Conservation (phyloP, 2,888 invertebrate species). For the Lasioglossum oenotherae region DNA sequence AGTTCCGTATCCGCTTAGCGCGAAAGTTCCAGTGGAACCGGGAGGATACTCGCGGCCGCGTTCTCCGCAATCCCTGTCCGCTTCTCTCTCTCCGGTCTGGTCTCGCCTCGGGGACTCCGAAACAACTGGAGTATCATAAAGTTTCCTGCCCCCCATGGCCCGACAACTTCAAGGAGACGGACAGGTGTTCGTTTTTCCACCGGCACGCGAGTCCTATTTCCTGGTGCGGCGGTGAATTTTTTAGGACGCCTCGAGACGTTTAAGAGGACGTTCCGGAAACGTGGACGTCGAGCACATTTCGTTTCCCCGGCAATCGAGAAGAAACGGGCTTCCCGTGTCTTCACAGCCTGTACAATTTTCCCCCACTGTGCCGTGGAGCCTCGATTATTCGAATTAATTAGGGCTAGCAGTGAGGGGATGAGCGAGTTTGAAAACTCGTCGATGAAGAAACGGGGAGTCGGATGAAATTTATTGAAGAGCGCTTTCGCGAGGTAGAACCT, state of each 20-base stretch:
- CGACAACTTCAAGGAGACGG: conserved; percentile 9
- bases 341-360: background rate
- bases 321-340: background rate
- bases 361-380: background rate
- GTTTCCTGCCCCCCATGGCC: background rate
- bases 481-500: background rate
- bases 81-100: background rate
- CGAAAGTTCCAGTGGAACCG: background rate
- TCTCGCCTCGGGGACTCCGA: background rate
- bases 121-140: conserved; percentile 15
- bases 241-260: background rate
- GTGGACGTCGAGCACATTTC: background rate
- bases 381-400: background rate
- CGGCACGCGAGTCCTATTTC: conserved; percentile 7
- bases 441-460: background rate
- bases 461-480: background rate
- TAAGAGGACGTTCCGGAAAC: background rate
- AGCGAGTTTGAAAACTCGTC: background rate
- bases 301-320: background rate
- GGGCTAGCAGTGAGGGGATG: background rate
- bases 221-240: conserved; percentile 21
- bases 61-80: background rate
- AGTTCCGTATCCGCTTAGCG: conserved; percentile 2
- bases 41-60: background rate
- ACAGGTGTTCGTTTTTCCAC: conserved; percentile 14